phyloP scores from a whole-genome alignment of 2,797 vertebrate species.

The Lacerta bilineata region DNA sequence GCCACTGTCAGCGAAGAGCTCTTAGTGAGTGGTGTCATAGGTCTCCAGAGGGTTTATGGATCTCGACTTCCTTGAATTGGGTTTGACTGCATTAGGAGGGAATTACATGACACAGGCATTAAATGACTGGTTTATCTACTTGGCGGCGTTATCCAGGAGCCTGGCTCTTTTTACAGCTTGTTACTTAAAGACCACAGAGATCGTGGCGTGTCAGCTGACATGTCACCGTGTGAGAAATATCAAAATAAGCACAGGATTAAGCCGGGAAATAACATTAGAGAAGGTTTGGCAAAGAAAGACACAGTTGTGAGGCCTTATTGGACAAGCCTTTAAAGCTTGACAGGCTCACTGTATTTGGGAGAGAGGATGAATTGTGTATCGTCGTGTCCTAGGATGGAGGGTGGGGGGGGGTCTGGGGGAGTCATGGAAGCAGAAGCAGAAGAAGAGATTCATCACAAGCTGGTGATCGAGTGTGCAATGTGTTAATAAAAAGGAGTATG shows the following conservation, averaged over 20 bases:
- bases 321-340: background rate
- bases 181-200: conserved; percentile 60
- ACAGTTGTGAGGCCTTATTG: background rate
- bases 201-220: conserved; percentile 55
- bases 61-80: conserved; percentile 81
- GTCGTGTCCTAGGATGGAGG: background rate
- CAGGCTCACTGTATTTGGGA: background rate
- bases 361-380: background rate
- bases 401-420: no score
- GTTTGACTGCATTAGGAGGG: conserved; percentile 80
- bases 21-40: conserved; percentile 77
- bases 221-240: conserved; percentile 54
- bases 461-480: background rate
- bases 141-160: conserved; percentile 73
- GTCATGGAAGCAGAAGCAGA: background rate
- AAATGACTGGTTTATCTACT: conserved; percentile 82
- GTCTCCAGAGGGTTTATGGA: conserved; percentile 82
- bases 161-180: conserved; percentile 69
- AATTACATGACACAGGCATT: conserved; percentile 81
- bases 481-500: background rate
- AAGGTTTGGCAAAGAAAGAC: conserved; percentile 9
- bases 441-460: background rate
- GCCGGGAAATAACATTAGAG: conserved; percentile 30
- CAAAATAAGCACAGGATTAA: conserved; percentile 62
- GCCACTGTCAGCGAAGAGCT: conserved; percentile 64